phyloP scores from a whole-genome alignment of 2,888 invertebrate species.

The Parthenolecanium corni region DNA sequence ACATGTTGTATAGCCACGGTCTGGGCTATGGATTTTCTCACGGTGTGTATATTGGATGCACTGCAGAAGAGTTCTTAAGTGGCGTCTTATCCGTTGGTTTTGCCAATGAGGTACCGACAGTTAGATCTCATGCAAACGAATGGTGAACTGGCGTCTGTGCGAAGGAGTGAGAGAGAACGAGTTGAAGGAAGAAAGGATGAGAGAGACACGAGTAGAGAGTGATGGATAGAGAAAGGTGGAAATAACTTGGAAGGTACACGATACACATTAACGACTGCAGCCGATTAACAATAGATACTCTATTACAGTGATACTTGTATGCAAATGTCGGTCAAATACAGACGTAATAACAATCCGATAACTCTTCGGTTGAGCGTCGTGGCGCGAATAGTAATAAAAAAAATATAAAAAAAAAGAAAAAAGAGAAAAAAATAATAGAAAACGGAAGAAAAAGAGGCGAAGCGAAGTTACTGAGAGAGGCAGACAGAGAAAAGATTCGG shows the following conservation, averaged over 20 bases:
- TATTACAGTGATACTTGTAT: conserved; percentile 18
- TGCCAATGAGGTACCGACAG: too few relatives aligned
- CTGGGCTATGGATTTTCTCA: too few relatives aligned
- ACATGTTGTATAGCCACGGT: too few relatives aligned
- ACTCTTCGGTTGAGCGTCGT: conserved; percentile 14
- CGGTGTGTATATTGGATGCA: too few relatives aligned
- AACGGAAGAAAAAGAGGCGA: conserved; percentile 1
- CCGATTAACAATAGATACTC: conserved; percentile 21
- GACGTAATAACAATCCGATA: conserved; percentile 22
- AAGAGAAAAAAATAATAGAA: neutral
- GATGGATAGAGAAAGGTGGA: neutral
- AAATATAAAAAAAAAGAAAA: conserved; percentile 3
- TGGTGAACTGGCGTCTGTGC: too few relatives aligned
- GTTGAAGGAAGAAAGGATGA: neutral
- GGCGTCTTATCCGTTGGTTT: too few relatives aligned
- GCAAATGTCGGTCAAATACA: conserved; percentile 24
- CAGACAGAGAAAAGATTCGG: too few relatives aligned
- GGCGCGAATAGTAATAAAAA: conserved; percentile 12
- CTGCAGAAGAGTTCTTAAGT: too few relatives aligned
- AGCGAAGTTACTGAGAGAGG: too few relatives aligned
- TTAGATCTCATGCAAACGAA: too few relatives aligned
- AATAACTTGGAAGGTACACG: conserved; percentile 22
- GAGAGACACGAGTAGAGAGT: neutral
- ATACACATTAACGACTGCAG: conserved; percentile 19
- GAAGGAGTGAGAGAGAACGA: conserved; percentile 1